phyloP scores from a whole-genome alignment of 2,888 invertebrate genomes.

The Apotomis turbidana region DNA sequence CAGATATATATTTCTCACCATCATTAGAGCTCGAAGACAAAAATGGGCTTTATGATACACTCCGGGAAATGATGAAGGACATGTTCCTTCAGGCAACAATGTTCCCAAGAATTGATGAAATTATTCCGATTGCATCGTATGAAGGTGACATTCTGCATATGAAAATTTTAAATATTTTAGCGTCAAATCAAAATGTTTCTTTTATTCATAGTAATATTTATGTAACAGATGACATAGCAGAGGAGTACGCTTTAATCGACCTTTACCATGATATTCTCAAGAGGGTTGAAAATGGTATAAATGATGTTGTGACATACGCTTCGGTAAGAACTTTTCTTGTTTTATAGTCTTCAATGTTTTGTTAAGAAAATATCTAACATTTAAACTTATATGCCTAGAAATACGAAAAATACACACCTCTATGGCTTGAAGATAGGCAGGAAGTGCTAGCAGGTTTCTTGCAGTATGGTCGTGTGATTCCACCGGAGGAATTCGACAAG shows the following conservation, averaged over 20 bases:
- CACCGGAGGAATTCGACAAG: conserved; percentile 87
- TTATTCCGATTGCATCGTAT: conserved; percentile 70
- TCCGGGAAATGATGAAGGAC: conserved; percentile 89
- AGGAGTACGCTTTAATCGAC: conserved; percentile 84
- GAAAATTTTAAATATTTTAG: background rate
- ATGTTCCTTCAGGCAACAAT: conserved; percentile 89
- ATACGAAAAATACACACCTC: conserved; percentile 88
- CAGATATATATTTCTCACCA: conserved; percentile 88
- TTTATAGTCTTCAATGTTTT: too few relatives aligned
- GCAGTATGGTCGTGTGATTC: conserved; percentile 89
- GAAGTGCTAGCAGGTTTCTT: conserved; percentile 91
- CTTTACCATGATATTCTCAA: conserved; percentile 82
- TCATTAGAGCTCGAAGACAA: conserved; percentile 87
- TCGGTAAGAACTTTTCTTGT: conserved; percentile 55
- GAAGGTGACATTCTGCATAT: conserved; percentile 59
- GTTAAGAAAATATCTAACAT: too few relatives aligned
- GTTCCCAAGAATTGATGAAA: conserved; percentile 86
- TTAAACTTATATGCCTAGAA: conserved; percentile 53
- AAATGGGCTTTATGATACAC: conserved; percentile 86
- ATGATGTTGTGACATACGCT: conserved; percentile 68
- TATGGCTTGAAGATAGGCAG: conserved; percentile 92
- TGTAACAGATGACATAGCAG: conserved; percentile 82
- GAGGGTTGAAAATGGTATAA: conserved; percentile 75
- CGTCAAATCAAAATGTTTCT: background rate
- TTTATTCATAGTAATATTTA: background rate